Evolutionary conservation across 2,797 vertebrate species (phyloP).

Genomic region (Lithobates pipiens): DNA sequence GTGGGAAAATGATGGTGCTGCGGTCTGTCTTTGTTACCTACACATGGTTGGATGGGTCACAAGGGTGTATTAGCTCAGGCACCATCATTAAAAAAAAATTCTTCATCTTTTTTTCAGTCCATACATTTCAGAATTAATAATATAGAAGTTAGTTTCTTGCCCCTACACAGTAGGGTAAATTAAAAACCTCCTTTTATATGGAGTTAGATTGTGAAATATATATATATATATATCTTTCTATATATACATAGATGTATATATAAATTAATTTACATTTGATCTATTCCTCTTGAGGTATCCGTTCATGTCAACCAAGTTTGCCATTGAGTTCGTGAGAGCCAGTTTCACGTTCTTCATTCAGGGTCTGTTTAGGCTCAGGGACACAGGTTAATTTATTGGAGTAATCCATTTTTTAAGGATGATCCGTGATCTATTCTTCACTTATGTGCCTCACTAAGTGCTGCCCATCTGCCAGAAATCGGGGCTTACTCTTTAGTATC

Average conservation of each 20-base stretch:
- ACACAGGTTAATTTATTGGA: slow-evolving; percentile 49
- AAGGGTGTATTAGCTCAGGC: slow-evolving; percentile 29
- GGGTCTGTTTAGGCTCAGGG: slow-evolving; percentile 48
- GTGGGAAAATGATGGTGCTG: slow-evolving; percentile 23
- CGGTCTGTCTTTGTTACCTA: slow-evolving; percentile 16
- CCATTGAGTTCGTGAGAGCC: slow-evolving; percentile 13
- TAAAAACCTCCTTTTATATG: slow-evolving; percentile 56
- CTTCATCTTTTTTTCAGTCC: slow-evolving; percentile 16
- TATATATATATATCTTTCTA: slow-evolving; percentile 73
- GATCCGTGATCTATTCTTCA: background rate
- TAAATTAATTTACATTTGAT: slow-evolving; percentile 74
- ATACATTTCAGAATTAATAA: slow-evolving; percentile 54
- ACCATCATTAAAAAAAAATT: slow-evolving; percentile 19
- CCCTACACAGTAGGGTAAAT: slow-evolving; percentile 65
- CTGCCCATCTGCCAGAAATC: background rate
- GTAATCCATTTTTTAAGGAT: background rate
- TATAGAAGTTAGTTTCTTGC: slow-evolving; percentile 56
- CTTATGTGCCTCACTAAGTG: background rate
- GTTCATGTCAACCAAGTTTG: slow-evolving; percentile 37
- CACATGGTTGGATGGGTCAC: slow-evolving; percentile 6
- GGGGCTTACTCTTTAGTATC: background rate
- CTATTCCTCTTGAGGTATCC: slow-evolving; percentile 72
- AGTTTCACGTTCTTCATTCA: slow-evolving; percentile 25
- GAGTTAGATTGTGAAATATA: slow-evolving; percentile 80
- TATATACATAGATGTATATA: slow-evolving; percentile 77